Evolutionary conservation across 53 echinoderm and acorn worm genomes (phyloP).

Genomic region (Holothuria leucospilota): DNA sequence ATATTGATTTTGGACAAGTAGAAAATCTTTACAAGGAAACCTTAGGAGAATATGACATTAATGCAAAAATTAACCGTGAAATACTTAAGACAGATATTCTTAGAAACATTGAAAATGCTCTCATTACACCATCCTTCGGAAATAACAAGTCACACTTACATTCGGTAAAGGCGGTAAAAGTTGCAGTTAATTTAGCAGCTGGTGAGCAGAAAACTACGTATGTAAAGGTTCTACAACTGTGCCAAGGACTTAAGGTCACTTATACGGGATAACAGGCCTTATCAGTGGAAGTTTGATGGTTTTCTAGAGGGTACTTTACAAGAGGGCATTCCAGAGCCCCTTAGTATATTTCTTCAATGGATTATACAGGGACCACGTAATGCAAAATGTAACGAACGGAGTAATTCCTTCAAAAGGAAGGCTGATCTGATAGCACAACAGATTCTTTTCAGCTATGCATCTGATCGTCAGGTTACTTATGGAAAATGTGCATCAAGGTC

Average conservation of each 20-base stretch:
- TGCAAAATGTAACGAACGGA: no score
- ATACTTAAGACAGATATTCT: background rate
- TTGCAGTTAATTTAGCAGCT: background rate
- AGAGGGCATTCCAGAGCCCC: no score
- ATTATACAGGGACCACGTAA: no score
- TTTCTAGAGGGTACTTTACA: no score
- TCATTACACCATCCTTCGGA: background rate
- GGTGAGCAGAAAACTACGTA: background rate
- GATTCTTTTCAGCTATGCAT: slow-evolving; percentile 2
- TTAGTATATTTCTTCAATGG: no score
- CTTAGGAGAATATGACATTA: slow-evolving; percentile 5
- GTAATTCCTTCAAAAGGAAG: no score
- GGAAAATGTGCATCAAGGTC: background rate
- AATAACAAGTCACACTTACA: background rate
- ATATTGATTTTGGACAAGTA: slow-evolving; percentile 6
- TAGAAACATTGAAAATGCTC: background rate
- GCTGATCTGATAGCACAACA: background rate
- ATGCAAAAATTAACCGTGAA: background rate
- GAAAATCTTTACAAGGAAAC: slow-evolving; percentile 22
- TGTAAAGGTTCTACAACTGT: no score
- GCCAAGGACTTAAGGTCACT: no score
- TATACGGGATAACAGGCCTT: no score
- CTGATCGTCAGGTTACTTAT: background rate
- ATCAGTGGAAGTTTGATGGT: no score
- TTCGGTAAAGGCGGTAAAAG: slow-evolving; percentile 8